A percentile compares a stretch with the other conserved stretches of the same genome.
Evolutionary conservation across 2,888 invertebrate genomes (phyloP).

Genomic region (Coenonympha glycerion): DNA sequence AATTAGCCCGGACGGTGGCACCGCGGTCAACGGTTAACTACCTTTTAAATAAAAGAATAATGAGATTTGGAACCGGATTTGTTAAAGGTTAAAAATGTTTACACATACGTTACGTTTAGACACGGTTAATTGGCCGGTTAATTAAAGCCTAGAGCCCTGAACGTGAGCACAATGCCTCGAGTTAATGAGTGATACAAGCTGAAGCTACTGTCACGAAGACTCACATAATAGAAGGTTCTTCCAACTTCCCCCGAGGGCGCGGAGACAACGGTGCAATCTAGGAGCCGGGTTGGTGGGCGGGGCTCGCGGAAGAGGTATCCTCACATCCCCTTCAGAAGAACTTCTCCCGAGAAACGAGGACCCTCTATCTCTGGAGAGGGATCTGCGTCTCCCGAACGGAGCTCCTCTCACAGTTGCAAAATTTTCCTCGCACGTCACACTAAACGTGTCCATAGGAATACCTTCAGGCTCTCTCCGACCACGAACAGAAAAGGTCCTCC

Average conservation of each 20-base stretch:
- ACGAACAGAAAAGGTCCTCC: slow-evolving; percentile 65
- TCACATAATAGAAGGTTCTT: slow-evolving; percentile 86
- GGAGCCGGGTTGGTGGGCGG: slow-evolving; percentile 62
- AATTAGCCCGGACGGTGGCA: slow-evolving; percentile 57
- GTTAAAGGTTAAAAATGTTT: slow-evolving; percentile 53
- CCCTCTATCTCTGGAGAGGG: slow-evolving; percentile 69
- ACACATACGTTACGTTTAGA: slow-evolving; percentile 41
- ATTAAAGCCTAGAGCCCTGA: slow-evolving; percentile 27
- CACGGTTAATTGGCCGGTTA: slow-evolving; percentile 48
- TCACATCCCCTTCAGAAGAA: slow-evolving; percentile 83
- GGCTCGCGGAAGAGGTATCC: slow-evolving; percentile 54
- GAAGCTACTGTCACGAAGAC: slow-evolving; percentile 58
- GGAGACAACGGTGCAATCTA: slow-evolving; percentile 81
- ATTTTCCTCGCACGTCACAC: slow-evolving; percentile 51
- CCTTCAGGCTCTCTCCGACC: slow-evolving; percentile 57
- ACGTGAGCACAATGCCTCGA: slow-evolving; percentile 25
- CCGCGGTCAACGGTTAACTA: slow-evolving; percentile 57
- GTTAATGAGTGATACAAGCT: slow-evolving; percentile 37
- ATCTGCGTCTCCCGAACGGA: slow-evolving; percentile 65
- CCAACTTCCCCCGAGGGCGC: slow-evolving; percentile 86
- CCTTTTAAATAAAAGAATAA: slow-evolving; percentile 60
- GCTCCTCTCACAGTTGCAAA: slow-evolving; percentile 67
- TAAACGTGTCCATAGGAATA: slow-evolving; percentile 64
- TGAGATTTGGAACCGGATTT: slow-evolving; percentile 50
- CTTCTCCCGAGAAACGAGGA: slow-evolving; percentile 77